These are phyloP conservation scores for Paramormyrops kingsleyae DNA, from an alignment of 2,113 vertebrate genomes.

Conservation along the genomic window DNA sequence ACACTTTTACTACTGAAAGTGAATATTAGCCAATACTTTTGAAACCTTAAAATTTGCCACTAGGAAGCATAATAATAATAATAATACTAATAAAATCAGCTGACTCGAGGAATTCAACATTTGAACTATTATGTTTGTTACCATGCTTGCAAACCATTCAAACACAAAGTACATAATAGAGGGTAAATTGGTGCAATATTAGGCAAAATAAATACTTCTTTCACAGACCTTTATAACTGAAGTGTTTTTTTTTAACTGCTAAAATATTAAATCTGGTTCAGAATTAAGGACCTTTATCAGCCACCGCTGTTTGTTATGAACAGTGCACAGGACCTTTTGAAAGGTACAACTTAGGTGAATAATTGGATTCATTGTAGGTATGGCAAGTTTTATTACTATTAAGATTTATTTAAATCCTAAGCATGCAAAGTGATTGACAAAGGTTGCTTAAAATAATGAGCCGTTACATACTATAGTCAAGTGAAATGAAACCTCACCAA, in stretches of 20 bases:
- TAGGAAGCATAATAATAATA: background rate
- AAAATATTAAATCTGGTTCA: background rate
- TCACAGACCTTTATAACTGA: background rate
- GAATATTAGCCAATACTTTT: background rate
- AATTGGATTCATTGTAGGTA: background rate
- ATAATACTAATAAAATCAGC: constrained; percentile 29
- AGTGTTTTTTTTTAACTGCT: background rate
- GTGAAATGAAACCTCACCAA: background rate
- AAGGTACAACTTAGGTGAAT: background rate
- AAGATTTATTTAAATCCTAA: background rate
- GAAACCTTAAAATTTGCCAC: background rate
- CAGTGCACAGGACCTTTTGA: background rate
- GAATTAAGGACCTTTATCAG: background rate
- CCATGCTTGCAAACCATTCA: constrained; percentile 56
- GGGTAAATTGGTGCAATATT: background rate
- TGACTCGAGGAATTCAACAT: constrained; percentile 41
- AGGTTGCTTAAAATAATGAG: background rate
- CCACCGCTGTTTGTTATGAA: background rate
- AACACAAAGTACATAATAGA: background rate
- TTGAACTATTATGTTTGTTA: constrained; percentile 53
- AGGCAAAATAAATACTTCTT: constrained; percentile 12
- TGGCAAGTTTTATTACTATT: background rate
- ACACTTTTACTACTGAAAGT: background rate
- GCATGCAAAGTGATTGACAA: background rate
- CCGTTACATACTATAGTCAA: background rate